These are phyloP conservation scores for Camponotus pennsylvanicus DNA, from an alignment of 1,140 invertebrate genomes.

Conservation along the genomic window DNA sequence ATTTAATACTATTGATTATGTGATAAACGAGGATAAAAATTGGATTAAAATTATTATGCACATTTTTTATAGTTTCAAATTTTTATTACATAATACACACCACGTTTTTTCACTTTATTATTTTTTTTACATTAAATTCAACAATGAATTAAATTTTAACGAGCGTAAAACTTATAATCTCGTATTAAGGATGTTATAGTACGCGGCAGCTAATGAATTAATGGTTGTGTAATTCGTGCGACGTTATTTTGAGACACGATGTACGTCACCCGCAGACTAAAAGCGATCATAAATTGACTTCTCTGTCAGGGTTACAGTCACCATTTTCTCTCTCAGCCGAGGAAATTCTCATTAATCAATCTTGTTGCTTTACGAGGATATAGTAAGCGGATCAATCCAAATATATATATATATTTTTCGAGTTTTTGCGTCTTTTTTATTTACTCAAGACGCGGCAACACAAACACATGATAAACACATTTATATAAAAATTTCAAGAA, in stretches of 20 bases:
- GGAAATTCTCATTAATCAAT: constrained; percentile 79
- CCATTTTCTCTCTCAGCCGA: constrained; percentile 71
- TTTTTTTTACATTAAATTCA: neutral
- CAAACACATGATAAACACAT: neutral
- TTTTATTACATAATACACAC: neutral
- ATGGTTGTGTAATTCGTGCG: constrained; percentile 38
- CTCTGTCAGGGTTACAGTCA: constrained; percentile 68
- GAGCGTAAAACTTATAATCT: neutral
- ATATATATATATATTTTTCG: neutral
- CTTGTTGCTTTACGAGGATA: constrained; percentile 52
- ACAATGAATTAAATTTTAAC: constrained; percentile 19
- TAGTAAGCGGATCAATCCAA: neutral
- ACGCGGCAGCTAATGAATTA: constrained; percentile 5
- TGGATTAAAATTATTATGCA: neutral
- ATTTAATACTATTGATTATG: neutral
- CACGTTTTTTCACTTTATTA: neutral
- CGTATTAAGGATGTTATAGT: neutral
- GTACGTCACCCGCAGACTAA: constrained; percentile 45
- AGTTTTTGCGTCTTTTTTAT: neutral
- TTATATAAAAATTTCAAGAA: neutral
- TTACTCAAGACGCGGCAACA: neutral
- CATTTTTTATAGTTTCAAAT: neutral
- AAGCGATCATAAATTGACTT: constrained; percentile 65
- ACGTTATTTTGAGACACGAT: constrained; percentile 58
- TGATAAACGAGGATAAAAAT: neutral